phyloP scores from a whole-genome alignment of 2,113 vertebrate species.

The Catharus bicknelli region DNA sequence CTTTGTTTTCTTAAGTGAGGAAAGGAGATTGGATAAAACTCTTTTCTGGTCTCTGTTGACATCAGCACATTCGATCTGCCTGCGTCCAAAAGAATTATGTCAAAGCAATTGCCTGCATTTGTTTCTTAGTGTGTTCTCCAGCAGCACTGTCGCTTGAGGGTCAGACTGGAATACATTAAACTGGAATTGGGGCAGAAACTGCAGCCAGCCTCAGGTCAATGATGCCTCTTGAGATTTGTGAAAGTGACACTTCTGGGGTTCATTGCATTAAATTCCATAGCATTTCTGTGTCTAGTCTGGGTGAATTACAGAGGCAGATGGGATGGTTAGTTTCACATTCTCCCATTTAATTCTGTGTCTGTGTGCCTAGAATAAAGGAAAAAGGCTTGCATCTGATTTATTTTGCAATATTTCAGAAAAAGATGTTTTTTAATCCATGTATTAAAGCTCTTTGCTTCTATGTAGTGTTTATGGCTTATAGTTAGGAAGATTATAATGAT shows the following conservation, averaged over 20 bases:
- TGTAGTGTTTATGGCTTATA: background rate
- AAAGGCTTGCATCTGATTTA: background rate
- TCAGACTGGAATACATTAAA: conserved; percentile 39
- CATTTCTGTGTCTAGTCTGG: conserved; percentile 9
- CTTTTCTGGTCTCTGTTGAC: conserved; percentile 46
- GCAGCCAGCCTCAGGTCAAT: conserved; percentile 33
- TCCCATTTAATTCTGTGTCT: background rate
- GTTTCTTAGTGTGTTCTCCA: conserved; percentile 12
- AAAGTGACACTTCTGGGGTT: conserved; percentile 57
- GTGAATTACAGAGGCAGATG: conserved; percentile 18
- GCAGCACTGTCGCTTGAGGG: conserved; percentile 24
- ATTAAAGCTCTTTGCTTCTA: background rate
- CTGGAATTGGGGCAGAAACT: conserved; percentile 56
- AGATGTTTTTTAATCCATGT: background rate
- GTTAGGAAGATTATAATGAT: background rate
- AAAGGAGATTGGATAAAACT: background rate
- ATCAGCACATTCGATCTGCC: conserved; percentile 48
- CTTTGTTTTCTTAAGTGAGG: background rate
- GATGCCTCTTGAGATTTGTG: conserved; percentile 49
- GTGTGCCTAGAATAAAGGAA: background rate
- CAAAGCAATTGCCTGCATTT: conserved; percentile 43
- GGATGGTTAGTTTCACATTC: background rate
- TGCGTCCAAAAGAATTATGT: conserved; percentile 53
- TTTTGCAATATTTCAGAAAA: background rate
- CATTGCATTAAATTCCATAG: conserved; percentile 23